Evolutionary conservation across 2,888 invertebrate genomes (phyloP).

Genomic region (Criorhina ranunculi): DNA sequence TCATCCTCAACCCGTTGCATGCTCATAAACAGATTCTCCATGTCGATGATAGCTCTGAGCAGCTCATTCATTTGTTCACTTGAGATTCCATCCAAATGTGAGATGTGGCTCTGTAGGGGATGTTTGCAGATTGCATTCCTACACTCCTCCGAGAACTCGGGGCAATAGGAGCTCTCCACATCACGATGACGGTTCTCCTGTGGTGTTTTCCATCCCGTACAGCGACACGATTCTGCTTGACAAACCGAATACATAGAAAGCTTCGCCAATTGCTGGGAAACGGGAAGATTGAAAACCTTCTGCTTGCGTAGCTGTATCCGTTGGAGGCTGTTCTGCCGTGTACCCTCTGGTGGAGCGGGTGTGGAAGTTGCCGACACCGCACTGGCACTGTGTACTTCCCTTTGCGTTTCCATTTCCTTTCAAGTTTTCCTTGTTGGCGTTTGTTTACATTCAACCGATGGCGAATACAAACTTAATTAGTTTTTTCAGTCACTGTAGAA

Average conservation of each 20-base stretch:
- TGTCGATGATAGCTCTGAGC: slow-evolving; percentile 94
- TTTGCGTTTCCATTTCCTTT: slow-evolving; percentile 52
- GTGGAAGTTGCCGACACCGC: slow-evolving; percentile 59
- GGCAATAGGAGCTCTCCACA: slow-evolving; percentile 85
- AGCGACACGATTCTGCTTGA: slow-evolving; percentile 87
- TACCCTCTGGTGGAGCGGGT: slow-evolving; percentile 82
- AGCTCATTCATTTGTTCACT: slow-evolving; percentile 92
- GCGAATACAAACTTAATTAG: slow-evolving; percentile 5
- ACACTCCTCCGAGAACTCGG: slow-evolving; percentile 91
- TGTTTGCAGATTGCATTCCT: slow-evolving; percentile 89
- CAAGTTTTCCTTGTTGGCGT: neutral
- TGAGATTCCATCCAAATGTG: slow-evolving; percentile 89
- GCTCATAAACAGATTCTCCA: slow-evolving; percentile 95
- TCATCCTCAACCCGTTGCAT: slow-evolving; percentile 94
- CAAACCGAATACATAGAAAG: slow-evolving; percentile 79
- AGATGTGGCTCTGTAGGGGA: slow-evolving; percentile 91
- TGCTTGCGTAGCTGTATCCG: slow-evolving; percentile 91
- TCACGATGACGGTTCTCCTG: slow-evolving; percentile 86
- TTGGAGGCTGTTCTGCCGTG: slow-evolving; percentile 90
- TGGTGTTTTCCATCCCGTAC: slow-evolving; percentile 95
- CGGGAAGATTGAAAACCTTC: slow-evolving; percentile 78
- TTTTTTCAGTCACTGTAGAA: slow-evolving; percentile 45
- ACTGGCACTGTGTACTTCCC: slow-evolving; percentile 58
- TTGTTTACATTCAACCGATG: slow-evolving; percentile 45
- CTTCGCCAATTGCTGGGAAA: slow-evolving; percentile 78